Evolutionary conservation across 2,797 vertebrate genomes (phyloP), one percentile per base, ranked within the genome.

Genomic region (Galaxias olidus): DNA sequence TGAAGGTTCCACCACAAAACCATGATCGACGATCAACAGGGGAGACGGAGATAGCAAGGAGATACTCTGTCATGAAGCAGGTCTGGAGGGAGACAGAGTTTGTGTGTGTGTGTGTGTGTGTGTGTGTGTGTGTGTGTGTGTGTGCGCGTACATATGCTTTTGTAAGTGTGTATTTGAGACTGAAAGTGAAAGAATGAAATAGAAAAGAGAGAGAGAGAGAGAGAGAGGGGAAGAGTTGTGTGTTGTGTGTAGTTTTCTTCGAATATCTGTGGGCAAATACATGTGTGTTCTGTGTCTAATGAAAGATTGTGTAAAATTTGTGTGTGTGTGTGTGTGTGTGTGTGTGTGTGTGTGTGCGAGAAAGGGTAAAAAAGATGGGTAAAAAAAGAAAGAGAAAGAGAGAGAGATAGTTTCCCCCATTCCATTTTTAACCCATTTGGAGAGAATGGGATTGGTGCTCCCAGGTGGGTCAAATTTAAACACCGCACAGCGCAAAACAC

Each of bases 11-110:
- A 69, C 61, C 58, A 75, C 75, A 69, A 65, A 79, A 83, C 80
- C 75, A 86, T 81, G 84, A 89, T 88, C 64, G 81, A 82, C 77
- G 78, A 86, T 83, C 81, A 71, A 76, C 73, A 42, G 42, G 67
- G 18, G 57, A 0, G 50, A 8, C 19, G 12, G 19, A 49, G 47
- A 61, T 50, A 15, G 30, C 30, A 3, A 30, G 6, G 30, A 30
- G 30, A 30, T 30, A 30, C 30, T 30, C 30, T 3, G 3, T 30
- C 30, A 30, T 30, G 30, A 30, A 30, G 30, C 6, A 30, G 30
- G 30, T 30, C 3, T 6, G 6, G 30, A 30, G 6, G 30, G 30
- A 30, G 30, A 30, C 30, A 6, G 6, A 2, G 30, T 30, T 6
- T 30, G 30, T 30, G 30, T 30, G 30, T 30, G 30, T 30, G 30